These are phyloP conservation scores for Geodia barretti DNA, from an alignment of 37 sponge, comb jelly and placozoan genomes.

Conservation along the genomic window DNA sequence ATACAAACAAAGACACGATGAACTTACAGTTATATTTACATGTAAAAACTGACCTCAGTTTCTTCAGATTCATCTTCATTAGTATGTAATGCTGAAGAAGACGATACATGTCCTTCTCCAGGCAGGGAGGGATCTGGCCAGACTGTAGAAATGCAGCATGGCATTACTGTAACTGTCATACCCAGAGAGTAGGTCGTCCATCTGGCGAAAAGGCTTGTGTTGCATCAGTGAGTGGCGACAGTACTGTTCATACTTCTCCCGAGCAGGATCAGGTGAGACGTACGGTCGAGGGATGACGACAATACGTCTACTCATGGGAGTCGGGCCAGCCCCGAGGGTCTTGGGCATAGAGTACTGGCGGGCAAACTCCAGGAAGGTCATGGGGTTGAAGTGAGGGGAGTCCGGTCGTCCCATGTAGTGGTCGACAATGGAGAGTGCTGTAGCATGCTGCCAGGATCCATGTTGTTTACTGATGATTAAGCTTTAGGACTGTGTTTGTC, in stretches of 20 bases:
- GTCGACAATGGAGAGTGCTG: too few relatives aligned
- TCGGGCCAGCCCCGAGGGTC: background rate
- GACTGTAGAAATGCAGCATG: conserved; percentile 48
- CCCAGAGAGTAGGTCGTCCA: conserved; percentile 9
- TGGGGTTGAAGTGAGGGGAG: conserved; percentile 17
- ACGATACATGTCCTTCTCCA: conserved; percentile 42
- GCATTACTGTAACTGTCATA: conserved; percentile 28
- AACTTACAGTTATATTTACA: too few relatives aligned
- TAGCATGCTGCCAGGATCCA: too few relatives aligned
- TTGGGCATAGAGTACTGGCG: conserved; percentile 32
- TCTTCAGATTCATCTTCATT: too few relatives aligned
- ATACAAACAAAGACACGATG: background rate
- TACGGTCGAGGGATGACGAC: conserved; percentile 44
- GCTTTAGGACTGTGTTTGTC: too few relatives aligned
- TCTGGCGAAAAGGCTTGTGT: conserved; percentile 38
- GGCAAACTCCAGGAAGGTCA: conserved; percentile 29
- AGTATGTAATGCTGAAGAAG: conserved; percentile 20
- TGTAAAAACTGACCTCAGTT: too few relatives aligned
- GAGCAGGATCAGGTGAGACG: conserved; percentile 48
- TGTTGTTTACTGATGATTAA: too few relatives aligned
- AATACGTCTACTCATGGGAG: background rate
- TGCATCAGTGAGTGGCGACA: conserved; percentile 57
- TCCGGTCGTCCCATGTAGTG: too few relatives aligned
- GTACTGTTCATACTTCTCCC: conserved; percentile 53
- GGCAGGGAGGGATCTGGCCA: conserved; percentile 35